Evolutionary conservation across 35 echinoderm and acorn worm species (phyloP).

Genomic region (Holothuria glaberrima): DNA sequence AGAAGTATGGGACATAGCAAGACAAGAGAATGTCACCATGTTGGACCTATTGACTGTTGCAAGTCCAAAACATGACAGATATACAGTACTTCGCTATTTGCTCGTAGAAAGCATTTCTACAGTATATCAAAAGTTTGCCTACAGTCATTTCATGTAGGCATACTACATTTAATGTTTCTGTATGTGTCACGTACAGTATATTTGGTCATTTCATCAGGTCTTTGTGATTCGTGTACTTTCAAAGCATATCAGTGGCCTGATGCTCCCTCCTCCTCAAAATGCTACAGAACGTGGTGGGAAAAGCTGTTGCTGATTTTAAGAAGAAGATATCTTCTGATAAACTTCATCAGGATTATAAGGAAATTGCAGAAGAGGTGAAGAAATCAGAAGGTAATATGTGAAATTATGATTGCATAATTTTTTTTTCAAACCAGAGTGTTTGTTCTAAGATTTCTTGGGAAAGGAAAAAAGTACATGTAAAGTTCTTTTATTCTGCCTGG

Average conservation of each 20-base stretch:
- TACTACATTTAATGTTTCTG: background rate
- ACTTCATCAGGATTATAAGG: background rate
- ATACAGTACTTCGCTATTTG: too few species aligned
- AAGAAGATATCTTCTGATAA: background rate
- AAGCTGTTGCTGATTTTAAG: slow-evolving; percentile 6
- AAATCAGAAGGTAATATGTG: slow-evolving; percentile 1
- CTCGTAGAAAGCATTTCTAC: too few species aligned
- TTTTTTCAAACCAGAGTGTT: background rate
- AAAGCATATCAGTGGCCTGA: background rate
- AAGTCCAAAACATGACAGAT: too few species aligned
- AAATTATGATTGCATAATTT: background rate
- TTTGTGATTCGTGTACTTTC: too few species aligned
- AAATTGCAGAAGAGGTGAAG: slow-evolving; percentile 22
- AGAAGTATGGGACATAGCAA: too few species aligned
- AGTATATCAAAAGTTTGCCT: background rate
- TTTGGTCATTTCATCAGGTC: background rate
- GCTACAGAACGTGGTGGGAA: background rate
- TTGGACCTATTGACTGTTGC: too few species aligned
- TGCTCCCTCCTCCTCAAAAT: background rate
- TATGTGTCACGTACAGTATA: background rate
- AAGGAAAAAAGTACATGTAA: too few species aligned
- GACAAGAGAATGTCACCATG: too few species aligned
- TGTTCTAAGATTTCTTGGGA: too few species aligned
- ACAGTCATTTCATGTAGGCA: background rate
- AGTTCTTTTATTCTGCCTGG: too few species aligned